Base-by-base conservation (phyloP, 2,888 invertebrate species). In the Lasioglossum figueresi region DNA sequence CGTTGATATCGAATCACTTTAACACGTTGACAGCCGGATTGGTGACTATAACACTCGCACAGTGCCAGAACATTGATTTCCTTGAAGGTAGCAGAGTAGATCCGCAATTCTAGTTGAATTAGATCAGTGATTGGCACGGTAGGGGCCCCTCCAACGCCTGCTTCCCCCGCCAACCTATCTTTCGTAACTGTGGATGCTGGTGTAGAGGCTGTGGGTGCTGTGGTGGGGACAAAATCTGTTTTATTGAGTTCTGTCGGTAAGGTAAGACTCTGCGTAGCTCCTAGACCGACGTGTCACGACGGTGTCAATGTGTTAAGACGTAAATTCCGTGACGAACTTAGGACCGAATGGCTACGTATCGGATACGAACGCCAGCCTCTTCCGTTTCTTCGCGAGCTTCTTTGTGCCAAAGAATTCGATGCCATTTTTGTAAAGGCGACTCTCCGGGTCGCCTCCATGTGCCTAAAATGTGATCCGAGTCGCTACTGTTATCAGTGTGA, bases 381-480 rank as follows among this genome's bases (percentile, higher is more conserved):
- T 87, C 71, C 66, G 86, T 90, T 89, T 86, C 86, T 88, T 88
- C 87, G 79, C 71, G 80, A 77, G 82, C 86, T 92, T 90, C 85
- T 88, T 88, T 85, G 70, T 68, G 76, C 48, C 88, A 89, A 90
- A 88, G 79, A 88, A 86, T 84, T 79, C 85, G 82, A 88, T 87
- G 84, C 70, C 72, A 63, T 45, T 78, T 74, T 71, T 86, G 70
- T 77, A 66, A 81, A 84, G 88, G 87, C 88, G 88, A 87, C 89
- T 52, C 83, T 76, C 77, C 85, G 85, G 84, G 88, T 88, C 88
- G 88, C 86, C 89, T 86, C 80, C 80, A 88, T 90, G 88, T 91
- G 90, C 90, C 90, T 90, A 84, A 90, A 90, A 85, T 86, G 82
- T 86, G 86, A 87, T 88, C 79, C 76, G 86, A 87, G 79, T 63